Base-by-base conservation (phyloP, 2,888 invertebrate species). In the Scaptomyza caliginosa region DNA sequence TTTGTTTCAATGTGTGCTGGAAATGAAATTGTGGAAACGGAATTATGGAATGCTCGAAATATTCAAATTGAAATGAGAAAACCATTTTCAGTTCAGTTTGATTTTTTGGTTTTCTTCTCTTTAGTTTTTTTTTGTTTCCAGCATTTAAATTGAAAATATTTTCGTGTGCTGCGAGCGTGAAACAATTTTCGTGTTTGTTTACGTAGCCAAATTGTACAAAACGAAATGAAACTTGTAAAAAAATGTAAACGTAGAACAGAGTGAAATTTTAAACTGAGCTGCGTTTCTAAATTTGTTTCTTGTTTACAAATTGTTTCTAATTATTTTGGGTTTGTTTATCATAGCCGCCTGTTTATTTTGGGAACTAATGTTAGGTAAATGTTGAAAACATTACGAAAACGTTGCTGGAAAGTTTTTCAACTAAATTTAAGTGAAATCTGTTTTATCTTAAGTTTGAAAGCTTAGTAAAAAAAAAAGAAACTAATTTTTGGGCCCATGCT, bases 91-190 rank as follows among this genome's bases (percentile, higher is more conserved):
- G 38, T 48, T 54, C 21, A 8, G 4, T 39, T 65, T 19, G 42
- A 49, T 66, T 60, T 17, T 46, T 17, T 26, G 16, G 17, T 30
- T 54, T 26, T 65, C 11, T 42, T 11, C 24, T 3, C 30, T 30
- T 11, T n/a, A 6, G 11, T 26, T 43, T 17, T 43, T 19, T 45
- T 45, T n/a, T 74, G 49, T 40, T 52, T 43, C 49, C 49, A 58
- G 55, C 63, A 74, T 63, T 74, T 58, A 50, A 79, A 74, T 82
- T 76, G 83, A 70, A 86, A 83, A 79, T 71, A 74, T 80, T 81
- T 83, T 86, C 67, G 81, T 83, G 79, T 80, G 80, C 79, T 77
- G 64, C 66, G 64, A 77, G 79, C 79, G 74, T 86, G 84, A 79
- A 83, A 74, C 67, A 71, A 77, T 86, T 86, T 79, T 68, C 57